Conservation (phyloP, 2,888 invertebrate species). For the Cantharis flavilabris region DNA sequence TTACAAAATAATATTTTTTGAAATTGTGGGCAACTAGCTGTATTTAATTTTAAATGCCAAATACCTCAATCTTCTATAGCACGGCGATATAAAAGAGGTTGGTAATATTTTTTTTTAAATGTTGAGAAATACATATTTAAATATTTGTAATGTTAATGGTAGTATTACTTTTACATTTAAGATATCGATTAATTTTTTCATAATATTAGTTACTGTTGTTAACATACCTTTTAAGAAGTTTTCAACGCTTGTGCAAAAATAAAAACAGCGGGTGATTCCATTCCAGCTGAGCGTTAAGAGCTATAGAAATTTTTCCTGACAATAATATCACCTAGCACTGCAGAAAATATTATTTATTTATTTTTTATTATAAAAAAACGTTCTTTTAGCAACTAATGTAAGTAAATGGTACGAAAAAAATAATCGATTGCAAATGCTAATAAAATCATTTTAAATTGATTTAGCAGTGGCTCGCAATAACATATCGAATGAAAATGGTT, state of each 20-base stretch:
- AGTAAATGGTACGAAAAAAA: background rate
- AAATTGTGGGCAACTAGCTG: no score
- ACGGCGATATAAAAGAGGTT: background rate
- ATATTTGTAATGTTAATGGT: background rate
- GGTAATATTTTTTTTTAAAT: background rate
- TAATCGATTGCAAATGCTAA: background rate
- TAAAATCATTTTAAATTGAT: background rate
- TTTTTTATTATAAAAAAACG: background rate
- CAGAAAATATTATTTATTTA: conserved; percentile 5
- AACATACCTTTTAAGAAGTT: conserved; percentile 9
- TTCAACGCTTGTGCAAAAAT: conserved; percentile 10
- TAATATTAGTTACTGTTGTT: background rate
- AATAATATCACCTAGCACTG: conserved; percentile 9
- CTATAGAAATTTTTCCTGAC: conserved; percentile 11
- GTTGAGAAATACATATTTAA: background rate
- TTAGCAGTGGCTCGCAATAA: background rate
- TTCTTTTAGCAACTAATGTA: background rate
- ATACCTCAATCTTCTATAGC: background rate
- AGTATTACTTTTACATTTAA: background rate
- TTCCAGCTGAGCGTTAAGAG: conserved; percentile 27
- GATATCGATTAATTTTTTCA: background rate
- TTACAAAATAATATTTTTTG: no score
- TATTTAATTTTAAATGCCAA: no score
- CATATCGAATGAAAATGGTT: background rate
- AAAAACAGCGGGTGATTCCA: conserved; percentile 15